These are phyloP conservation scores for Brachyistius frenatus DNA, from an alignment of 2,113 vertebrate species.

Conservation along the genomic window DNA sequence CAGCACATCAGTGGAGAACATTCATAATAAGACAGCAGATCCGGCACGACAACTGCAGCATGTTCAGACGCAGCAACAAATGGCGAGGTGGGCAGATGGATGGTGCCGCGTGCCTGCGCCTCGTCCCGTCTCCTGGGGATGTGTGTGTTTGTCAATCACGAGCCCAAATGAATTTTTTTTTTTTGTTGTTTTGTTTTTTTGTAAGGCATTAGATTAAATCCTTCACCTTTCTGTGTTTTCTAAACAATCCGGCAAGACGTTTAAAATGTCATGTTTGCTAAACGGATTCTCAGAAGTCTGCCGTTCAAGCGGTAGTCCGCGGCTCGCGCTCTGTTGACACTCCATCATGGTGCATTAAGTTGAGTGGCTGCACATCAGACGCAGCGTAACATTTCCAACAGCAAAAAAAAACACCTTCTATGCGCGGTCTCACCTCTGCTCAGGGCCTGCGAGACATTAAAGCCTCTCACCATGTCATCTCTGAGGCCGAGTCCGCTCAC, in stretches of 20 bases:
- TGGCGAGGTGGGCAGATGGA: slow-evolving; percentile 10
- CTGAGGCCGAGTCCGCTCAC: slow-evolving; percentile 4
- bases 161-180: slow-evolving; percentile 29
- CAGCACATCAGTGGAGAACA: slow-evolving; percentile 5
- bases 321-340: slow-evolving; percentile 41
- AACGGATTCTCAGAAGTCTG: slow-evolving; percentile 39
- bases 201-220: slow-evolving; percentile 34
- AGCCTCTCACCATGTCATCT: slow-evolving; percentile 10
- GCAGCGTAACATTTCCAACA: slow-evolving; percentile 31
- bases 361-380: slow-evolving; percentile 46
- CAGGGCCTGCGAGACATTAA: slow-evolving; percentile 17
- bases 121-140: background rate
- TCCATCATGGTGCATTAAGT: slow-evolving; percentile 51
- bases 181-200: background rate
- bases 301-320: slow-evolving; percentile 23
- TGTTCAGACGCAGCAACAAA: slow-evolving; percentile 36
- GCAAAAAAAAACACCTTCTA: background rate
- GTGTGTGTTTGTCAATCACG: slow-evolving; percentile 29
- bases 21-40: slow-evolving; percentile 17
- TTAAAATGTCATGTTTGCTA: slow-evolving; percentile 45
- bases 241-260: slow-evolving; percentile 1
- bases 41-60: slow-evolving; percentile 21
- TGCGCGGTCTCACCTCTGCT: slow-evolving; percentile 21
- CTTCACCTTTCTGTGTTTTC: background rate
- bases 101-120: background rate